Conservation (phyloP, 2,888 invertebrate genomes). For the Orchesellides sinensis region DNA sequence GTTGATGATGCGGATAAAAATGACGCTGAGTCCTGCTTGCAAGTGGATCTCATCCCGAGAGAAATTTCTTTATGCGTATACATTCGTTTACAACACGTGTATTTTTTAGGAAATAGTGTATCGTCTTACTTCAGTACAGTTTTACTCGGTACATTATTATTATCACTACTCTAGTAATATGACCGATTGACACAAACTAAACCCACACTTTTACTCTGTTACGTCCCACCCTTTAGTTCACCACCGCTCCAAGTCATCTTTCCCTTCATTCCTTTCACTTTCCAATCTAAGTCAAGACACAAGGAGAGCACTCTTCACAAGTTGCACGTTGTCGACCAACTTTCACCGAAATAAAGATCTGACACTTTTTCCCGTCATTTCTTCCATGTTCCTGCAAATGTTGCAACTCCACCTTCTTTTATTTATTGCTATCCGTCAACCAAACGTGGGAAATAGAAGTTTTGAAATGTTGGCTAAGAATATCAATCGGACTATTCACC, state of each 20-base stretch:
- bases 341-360: too few species aligned
- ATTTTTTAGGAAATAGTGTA: too few species aligned
- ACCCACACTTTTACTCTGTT: background rate
- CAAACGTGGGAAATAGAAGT: too few species aligned
- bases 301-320: too few species aligned
- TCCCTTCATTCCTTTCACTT: background rate
- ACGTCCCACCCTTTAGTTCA: constrained; percentile 48
- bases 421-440: too few species aligned
- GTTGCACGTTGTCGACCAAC: too few species aligned
- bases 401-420: background rate
- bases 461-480: too few species aligned
- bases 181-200: too few species aligned
- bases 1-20: background rate
- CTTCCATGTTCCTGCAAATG: too few species aligned
- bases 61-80: background rate
- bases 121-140: background rate
- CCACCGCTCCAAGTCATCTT: constrained; percentile 14
- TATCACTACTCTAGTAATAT: too few species aligned
- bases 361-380: background rate
- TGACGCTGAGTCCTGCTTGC: constrained; percentile 24
- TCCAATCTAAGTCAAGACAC: too few species aligned
- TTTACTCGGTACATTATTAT: background rate
- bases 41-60: constrained; percentile 48
- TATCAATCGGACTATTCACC: too few species aligned
- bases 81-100: background rate